Conservation (phyloP, 2,797 vertebrate species). For the Nyctibius grandis region DNA sequence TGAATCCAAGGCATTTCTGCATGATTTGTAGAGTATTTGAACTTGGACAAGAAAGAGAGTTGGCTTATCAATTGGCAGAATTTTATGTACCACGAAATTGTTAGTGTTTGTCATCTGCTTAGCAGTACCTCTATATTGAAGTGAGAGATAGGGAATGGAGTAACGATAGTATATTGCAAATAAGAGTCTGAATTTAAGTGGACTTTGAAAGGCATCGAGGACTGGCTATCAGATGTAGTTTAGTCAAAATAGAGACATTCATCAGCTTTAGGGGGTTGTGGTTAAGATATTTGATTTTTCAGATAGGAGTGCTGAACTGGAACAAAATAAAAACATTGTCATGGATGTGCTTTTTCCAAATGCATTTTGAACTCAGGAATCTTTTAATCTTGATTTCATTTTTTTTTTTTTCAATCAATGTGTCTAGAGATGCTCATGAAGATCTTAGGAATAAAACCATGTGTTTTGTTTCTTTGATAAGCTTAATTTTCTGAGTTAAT, state of each 20-base stretch:
- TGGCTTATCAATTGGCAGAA: neutral
- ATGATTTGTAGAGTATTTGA: neutral
- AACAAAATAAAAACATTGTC: neutral
- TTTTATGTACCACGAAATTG: neutral
- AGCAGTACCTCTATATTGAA: neutral
- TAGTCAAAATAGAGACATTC: neutral
- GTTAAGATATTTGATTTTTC: neutral
- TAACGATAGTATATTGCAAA: neutral
- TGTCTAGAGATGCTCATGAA: neutral
- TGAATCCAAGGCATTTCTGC: neutral
- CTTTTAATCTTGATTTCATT: neutral
- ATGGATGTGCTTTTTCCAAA: neutral
- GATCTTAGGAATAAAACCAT: neutral
- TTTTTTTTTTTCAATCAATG: neutral
- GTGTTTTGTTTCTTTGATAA: neutral
- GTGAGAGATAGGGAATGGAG: neutral
- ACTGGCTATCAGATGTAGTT: neutral
- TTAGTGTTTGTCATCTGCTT: constrained; percentile 1
- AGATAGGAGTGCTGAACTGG: neutral
- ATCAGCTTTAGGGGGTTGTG: neutral
- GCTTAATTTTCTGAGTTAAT: neutral
- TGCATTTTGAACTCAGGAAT: neutral
- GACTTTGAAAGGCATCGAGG: constrained; percentile 25
- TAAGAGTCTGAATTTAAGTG: constrained; percentile 41
- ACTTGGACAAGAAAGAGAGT: neutral